Base-by-base conservation (phyloP, 2,888 invertebrate genomes). In the Papilio gigon region DNA sequence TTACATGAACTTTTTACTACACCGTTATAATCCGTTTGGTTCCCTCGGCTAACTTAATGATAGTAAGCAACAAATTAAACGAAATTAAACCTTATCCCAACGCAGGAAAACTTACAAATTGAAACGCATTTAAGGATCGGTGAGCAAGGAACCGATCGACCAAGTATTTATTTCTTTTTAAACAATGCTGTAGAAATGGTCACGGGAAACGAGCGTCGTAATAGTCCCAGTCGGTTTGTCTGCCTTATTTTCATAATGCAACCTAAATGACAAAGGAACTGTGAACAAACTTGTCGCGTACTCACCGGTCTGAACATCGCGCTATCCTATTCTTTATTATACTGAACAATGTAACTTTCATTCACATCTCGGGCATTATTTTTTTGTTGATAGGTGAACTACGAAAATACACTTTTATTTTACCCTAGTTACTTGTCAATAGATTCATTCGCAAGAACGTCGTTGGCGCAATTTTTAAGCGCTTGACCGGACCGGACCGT, bases 121-220 rank as follows among this genome's bases (percentile, higher is more conserved):
- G n/a, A 1, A 22, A 12, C 22, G 12, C 42, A 47, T 61, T 61
- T 65, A 56, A 42, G 65, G 62, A 67, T 62, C 62, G 42, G 22
- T 56, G 61, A 27, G 27, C 47, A 42, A 65, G 50, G 65, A 69
- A 50, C 61, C 25, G 42, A 69, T 65, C 65, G 42, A 20, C 20
- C 30, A 30, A 76, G 75, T 73, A 75, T 74, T 73, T 71, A 72
- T 75, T 71, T 74, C 72, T 74, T 75, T 72, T 69, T 70, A 73
- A 78, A 77, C 75, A 77, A 79, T 75, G 71, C 70, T 62, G 50
- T 66, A 69, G 85, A 85, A 85, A 77, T 78, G 81, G 75, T 70
- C 81, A 77, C 80, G 42, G 72, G 70, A 69, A 69, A 61, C 44
- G 42, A 37, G 8, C 53, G 33, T 53, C 22, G 60, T 68, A 60